These are phyloP conservation scores for Oreochromis aureus DNA, from an alignment of 2,113 vertebrate species.

Conservation along the genomic window DNA sequence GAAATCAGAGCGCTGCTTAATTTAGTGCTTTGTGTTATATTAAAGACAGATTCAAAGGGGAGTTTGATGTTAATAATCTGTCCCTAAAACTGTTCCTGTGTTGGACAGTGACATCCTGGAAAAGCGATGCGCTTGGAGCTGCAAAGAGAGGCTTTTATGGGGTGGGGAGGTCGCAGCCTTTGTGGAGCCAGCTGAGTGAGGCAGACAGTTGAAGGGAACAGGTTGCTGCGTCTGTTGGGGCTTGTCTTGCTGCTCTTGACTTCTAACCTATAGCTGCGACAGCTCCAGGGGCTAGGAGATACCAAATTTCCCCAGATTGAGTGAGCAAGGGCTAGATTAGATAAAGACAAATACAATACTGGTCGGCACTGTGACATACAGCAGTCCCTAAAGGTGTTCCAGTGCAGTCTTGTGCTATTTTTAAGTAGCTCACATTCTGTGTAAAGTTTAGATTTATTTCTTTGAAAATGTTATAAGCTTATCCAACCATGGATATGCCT, in stretches of 20 bases:
- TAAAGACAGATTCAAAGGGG: neutral
- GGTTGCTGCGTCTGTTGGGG: slow-evolving; percentile 58
- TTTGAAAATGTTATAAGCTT: neutral
- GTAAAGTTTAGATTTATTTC: neutral
- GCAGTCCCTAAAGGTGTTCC: neutral
- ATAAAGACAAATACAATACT: neutral
- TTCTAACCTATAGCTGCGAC: slow-evolving; percentile 62
- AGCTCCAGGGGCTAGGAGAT: slow-evolving; percentile 27
- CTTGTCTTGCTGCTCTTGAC: slow-evolving; percentile 61
- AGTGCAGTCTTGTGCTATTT: neutral
- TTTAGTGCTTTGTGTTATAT: neutral
- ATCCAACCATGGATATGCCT: neutral
- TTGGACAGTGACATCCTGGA: neutral
- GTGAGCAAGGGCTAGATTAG: neutral
- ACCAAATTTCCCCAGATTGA: neutral
- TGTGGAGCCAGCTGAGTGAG: slow-evolving; percentile 49
- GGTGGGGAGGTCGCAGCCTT: neutral
- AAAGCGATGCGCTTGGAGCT: neutral
- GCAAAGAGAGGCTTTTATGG: neutral
- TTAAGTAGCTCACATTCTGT: neutral
- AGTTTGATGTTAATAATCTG: neutral
- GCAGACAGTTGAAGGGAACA: slow-evolving; percentile 48
- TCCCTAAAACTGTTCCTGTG: neutral
- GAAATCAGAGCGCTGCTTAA: neutral
- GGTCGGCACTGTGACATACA: neutral